A percentile compares a stretch with the other conserved stretches of the same genome.
Evolutionary conservation across 2,797 vertebrate genomes (phyloP).

Genomic region (Cossypha heuglini): DNA sequence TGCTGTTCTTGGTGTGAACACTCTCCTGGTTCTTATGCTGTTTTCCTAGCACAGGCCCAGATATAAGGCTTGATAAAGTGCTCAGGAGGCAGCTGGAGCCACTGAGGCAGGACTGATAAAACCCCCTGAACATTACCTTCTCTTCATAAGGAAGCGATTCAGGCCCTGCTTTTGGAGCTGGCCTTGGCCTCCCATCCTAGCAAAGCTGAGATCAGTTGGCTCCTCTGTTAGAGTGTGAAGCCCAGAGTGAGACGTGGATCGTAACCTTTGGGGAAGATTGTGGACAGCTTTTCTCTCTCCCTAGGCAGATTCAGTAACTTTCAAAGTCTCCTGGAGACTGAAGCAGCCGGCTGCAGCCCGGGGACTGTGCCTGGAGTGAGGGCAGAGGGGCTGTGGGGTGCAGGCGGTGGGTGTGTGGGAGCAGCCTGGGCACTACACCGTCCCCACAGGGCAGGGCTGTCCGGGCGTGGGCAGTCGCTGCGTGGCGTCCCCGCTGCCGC

Average conservation of each 20-base stretch:
- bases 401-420: rapidly evolving
- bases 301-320: background rate
- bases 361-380: rapidly evolving
- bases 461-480: background rate
- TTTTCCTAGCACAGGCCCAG: background rate
- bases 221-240: background rate
- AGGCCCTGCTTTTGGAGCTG: background rate
- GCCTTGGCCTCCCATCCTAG: background rate
- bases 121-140: background rate
- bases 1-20: background rate
- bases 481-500: rapidly evolving
- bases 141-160: rapidly evolving
- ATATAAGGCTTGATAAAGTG: background rate
- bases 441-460: background rate
- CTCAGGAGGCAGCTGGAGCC: background rate
- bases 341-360: rapidly evolving
- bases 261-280: background rate
- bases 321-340: background rate
- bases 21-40: rapidly evolving
- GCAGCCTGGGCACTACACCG: background rate
- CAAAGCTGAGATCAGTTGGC: background rate
- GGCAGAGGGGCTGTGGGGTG: background rate
- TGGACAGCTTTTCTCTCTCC: background rate
- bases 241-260: background rate
- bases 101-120: background rate